Percentiles rank a stretch among this genome's conserved stretches.
Evolutionary conservation across 2,888 invertebrate species (phyloP).

Genomic region (Rotaria macrura): DNA sequence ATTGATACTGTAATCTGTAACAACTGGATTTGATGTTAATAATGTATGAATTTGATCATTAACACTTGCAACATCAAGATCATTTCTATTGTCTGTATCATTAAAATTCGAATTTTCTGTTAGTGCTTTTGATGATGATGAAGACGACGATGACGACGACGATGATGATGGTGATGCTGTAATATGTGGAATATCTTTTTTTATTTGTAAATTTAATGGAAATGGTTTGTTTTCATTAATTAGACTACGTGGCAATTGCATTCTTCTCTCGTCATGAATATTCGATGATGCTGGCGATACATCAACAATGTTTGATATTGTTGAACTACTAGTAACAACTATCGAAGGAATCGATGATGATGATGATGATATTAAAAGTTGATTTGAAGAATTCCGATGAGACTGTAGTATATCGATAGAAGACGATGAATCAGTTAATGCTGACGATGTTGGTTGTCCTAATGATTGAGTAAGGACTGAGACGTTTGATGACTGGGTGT

Average conservation of each 20-base stretch:
- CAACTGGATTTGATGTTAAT: background rate
- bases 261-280: background rate
- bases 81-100: background rate
- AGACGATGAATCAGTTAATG: background rate
- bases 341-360: background rate
- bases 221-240: background rate
- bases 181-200: background rate
- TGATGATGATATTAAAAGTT: background rate
- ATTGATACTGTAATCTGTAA: background rate
- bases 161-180: background rate
- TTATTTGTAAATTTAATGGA: background rate
- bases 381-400: background rate
- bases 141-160: background rate
- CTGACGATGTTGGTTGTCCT: background rate
- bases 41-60: background rate
- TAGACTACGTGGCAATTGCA: conserved; percentile 18
- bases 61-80: background rate
- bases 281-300: background rate
- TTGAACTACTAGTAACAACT: background rate
- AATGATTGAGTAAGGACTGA: background rate
- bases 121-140: background rate
- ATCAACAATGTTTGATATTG: background rate
- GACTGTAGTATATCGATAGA: background rate
- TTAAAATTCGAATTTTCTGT: background rate
- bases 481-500: background rate